Base-by-base conservation (phyloP, 2,888 invertebrate genomes). In the Eurois occulta region DNA sequence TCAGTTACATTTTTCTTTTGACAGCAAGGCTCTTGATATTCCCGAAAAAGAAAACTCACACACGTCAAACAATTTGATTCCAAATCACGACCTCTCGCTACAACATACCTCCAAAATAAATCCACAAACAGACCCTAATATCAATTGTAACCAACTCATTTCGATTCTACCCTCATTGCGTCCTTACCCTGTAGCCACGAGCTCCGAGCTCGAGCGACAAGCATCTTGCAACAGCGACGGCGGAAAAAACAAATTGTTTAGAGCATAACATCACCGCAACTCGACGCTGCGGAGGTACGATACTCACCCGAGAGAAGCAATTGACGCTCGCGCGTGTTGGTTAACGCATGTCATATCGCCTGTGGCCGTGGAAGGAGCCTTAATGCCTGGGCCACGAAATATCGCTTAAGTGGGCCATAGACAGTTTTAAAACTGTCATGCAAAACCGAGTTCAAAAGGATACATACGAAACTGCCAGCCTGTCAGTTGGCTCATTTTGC, bases 141-240 rank as follows among this genome's bases (percentile, higher is more conserved):
- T 70, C n/a, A 74, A 68, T 46, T 52, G 41, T 62, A 48, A n/a
- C 28, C 28, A 28, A 38, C 58, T 65, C 67, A 86, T 78, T 84
- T 55, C 24, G 11, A 81, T 78, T 78, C 78, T 28, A 21, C 18
- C n/a, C 64, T 74, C 55, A 82, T 55, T 68, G 24, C 24, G 24
- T 35, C 43, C 72, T 72, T 21, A 62, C 10, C 21, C 60, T 11
- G 21, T 62, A 21, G 60, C 60, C 32, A 62, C 32, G 32, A 60
- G 3, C 18, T 32, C 32, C 10, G 21, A 32, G 21, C 18, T 60
- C 60, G 10, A 60, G 32, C 60, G 60, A 62, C 60, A 21, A 32
- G 10, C 32, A 62, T 1, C 21, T 35, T 62, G 32, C 62, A 21
- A 62, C 21, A 35, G 32, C 10, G 32, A 35, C 35, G 11, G 10